These are phyloP conservation scores for Pterocles orientalis DNA, from an alignment of 2,113 vertebrate species.

Conservation along the genomic window DNA sequence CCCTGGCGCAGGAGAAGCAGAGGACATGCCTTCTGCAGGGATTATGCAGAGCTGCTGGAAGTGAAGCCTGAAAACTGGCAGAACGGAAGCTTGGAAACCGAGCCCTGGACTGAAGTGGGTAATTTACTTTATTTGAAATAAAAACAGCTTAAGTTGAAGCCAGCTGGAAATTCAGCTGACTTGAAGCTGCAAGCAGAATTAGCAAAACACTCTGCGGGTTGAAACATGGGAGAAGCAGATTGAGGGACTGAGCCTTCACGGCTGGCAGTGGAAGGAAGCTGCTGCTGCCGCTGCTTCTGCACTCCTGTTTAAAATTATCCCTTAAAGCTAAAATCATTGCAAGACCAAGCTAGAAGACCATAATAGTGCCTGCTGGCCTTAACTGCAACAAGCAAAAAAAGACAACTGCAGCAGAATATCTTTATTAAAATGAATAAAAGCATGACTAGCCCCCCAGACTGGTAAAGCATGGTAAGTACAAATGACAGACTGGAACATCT, in stretches of 20 bases:
- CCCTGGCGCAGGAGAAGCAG: background rate
- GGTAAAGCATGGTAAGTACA: slow-evolving; percentile 17
- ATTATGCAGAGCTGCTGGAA: slow-evolving; percentile 52
- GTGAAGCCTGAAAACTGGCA: slow-evolving; percentile 20
- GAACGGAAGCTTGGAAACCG: slow-evolving; percentile 40
- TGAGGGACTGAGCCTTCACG: background rate
- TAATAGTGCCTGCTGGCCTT: slow-evolving; percentile 50
- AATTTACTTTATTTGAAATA: slow-evolving; percentile 66
- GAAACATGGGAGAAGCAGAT: slow-evolving; percentile 42
- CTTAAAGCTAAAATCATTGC: slow-evolving; percentile 51
- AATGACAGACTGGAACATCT: slow-evolving; percentile 48
- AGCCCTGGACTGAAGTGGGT: slow-evolving; percentile 38
- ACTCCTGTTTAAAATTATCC: slow-evolving; percentile 43
- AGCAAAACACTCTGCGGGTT: slow-evolving; percentile 56
- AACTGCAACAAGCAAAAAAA: slow-evolving; percentile 38
- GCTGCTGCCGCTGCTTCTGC: background rate
- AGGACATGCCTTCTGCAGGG: slow-evolving; percentile 34
- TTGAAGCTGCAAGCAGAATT: slow-evolving; percentile 61
- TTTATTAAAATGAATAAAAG: slow-evolving; percentile 20
- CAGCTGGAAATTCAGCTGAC: slow-evolving; percentile 62
- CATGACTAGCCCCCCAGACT: background rate
- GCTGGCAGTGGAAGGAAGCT: background rate
- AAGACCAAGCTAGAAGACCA: slow-evolving; percentile 48
- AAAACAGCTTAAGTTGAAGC: slow-evolving; percentile 66
- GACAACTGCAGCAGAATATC: background rate